These are phyloP conservation scores for Ceratoteleas bidentatus DNA, from an alignment of 1,140 invertebrate genomes.

Conservation along the genomic window DNA sequence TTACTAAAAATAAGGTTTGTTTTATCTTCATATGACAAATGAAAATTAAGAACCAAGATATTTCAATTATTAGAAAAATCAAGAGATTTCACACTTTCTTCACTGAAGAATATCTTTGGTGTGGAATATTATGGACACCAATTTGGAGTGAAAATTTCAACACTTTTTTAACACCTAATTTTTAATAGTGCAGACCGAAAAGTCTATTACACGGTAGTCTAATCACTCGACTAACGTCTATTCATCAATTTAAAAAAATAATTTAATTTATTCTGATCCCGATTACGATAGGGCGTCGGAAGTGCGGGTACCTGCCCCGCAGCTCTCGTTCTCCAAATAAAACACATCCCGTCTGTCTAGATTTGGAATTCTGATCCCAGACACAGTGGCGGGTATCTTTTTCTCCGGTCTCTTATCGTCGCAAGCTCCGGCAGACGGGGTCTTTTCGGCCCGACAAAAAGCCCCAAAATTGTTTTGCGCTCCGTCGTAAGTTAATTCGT, in stretches of 20 bases:
- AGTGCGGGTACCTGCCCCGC: constrained; percentile 42
- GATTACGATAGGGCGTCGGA: constrained; percentile 46
- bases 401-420: constrained; percentile 58
- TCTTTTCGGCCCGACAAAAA: neutral
- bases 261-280: constrained; percentile 40
- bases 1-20: no score
- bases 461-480: constrained; percentile 12
- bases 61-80: no score
- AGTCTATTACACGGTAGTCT: constrained; percentile 25
- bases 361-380: constrained; percentile 47
- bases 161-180: no score
- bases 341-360: constrained; percentile 34
- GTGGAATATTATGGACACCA: no score
- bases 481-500: neutral
- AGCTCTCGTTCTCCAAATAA: constrained; percentile 43
- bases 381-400: constrained; percentile 47
- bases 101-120: no score
- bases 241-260: constrained; percentile 37
- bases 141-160: no score
- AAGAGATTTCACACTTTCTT: no score
- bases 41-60: no score
- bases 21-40: no score
- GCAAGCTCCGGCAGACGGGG: constrained; percentile 25
- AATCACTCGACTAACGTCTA: constrained; percentile 15
- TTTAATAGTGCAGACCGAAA: constrained; percentile 1